Conservation (phyloP, 2,113 vertebrate species). For the Rhea americana region DNA sequence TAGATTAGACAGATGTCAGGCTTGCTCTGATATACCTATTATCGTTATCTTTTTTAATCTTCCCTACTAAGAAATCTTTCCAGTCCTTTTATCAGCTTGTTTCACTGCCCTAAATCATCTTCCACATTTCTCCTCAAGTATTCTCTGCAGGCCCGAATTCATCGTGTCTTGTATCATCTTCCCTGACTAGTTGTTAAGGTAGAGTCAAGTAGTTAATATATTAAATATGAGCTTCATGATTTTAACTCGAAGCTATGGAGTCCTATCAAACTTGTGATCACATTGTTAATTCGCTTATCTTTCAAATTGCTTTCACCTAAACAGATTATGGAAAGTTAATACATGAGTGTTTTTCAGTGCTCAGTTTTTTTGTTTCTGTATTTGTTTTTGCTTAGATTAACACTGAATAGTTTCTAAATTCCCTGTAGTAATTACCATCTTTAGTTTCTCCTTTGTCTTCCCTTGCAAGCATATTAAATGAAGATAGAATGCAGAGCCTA, state of each 20-base stretch:
- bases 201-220: not conserved
- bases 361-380: not conserved
- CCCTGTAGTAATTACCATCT: not conserved
- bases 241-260: slow-evolving; percentile 11
- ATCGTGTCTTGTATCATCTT: not conserved
- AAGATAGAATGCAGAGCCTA: not conserved
- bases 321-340: not conserved
- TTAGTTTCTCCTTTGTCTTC: not conserved
- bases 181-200: not conserved
- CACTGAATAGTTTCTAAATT: not conserved
- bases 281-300: not conserved
- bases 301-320: not conserved
- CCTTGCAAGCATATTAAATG: not conserved
- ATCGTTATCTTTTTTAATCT: not conserved
- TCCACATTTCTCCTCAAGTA: not conserved
- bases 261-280: slow-evolving; percentile 27
- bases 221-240: not conserved
- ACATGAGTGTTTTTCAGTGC: rapidly evolving
- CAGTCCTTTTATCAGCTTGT: not conserved
- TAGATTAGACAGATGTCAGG: not conserved
- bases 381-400: not conserved
- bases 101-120: not conserved
- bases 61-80: not conserved
- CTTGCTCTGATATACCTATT: not conserved
- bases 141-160: slow-evolving; percentile 26